Evolutionary conservation across 1,140 invertebrate genomes (phyloP), one percentile per base, ranked within the genome.

Genomic region (Glossosoma conforme): DNA sequence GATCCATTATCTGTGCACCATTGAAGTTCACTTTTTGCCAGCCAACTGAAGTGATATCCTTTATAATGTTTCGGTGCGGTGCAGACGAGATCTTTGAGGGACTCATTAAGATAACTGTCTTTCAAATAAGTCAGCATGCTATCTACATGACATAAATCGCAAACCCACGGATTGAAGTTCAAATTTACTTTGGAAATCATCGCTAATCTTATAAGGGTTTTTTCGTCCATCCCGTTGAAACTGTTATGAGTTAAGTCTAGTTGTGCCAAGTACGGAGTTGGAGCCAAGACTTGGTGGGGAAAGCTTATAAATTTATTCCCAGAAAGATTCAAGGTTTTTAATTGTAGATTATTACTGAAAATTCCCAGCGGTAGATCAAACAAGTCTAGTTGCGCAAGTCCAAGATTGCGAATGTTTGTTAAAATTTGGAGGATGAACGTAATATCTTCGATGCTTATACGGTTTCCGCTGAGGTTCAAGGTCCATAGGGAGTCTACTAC

Each of bases 391-490:
- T 81, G 76, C 0, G 80, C 78, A 2, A 85, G 60, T 2, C 70
- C 70, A 0, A 85, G 64, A 25, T 75, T 70, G n/a, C 70, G 68
- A 15, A 85, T 69, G 48, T 78, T 76, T 3, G 69, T 69, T 21
- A 81, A 59, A 10, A 76, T 74, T 44, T 80, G 76, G 8, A 85
- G 58, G 4, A 81, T 65, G 19, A 70, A 65, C 10, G 69, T 65
- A 15, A 74, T 70, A 58, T 73, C 70, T 21, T 70, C 67, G 2
- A 73, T 56, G 1, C 63, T 65, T 52, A 73, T 61, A 56, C 73
- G 71, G 62, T 89, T 89, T 2, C 83, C 84, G 45, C 84, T 84
- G 6, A 88, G 74, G 52, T 80, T 77, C 0, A 89, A 72, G 18
- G 68, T 76, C 44, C 70, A 68, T 45, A 88, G 66, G 21, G 78